Evolutionary conservation across 2,888 invertebrate genomes (phyloP).

Genomic region (Tolmerus cingulatus): DNA sequence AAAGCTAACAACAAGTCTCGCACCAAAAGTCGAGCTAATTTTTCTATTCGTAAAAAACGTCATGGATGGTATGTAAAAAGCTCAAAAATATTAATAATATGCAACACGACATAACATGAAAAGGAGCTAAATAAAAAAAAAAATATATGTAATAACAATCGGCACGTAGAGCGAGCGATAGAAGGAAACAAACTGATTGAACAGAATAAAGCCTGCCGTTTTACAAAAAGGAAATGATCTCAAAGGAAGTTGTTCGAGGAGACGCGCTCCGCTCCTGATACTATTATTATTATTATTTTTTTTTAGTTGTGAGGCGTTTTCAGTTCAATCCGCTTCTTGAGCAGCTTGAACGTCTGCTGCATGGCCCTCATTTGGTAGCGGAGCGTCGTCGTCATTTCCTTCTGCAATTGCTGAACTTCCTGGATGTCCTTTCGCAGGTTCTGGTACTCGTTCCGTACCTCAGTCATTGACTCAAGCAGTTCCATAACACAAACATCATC

Average conservation of each 20-base stretch:
- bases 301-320: constrained; percentile 60
- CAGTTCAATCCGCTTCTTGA: constrained; percentile 73
- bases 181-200: constrained; percentile 11
- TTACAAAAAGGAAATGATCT: background rate
- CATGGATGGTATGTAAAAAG: background rate
- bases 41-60: constrained; percentile 3
- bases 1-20: constrained; percentile 12
- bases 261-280: background rate
- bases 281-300: background rate
- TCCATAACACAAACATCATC: constrained; percentile 75
- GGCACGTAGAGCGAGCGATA: constrained; percentile 15
- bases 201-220: background rate
- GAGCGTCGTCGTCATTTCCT: constrained; percentile 78
- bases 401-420: constrained; percentile 81
- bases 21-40: constrained; percentile 8
- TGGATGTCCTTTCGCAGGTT: constrained; percentile 79
- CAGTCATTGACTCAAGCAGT: constrained; percentile 78
- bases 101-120: constrained; percentile 9
- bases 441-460: constrained; percentile 81
- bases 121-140: background rate
- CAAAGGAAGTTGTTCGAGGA: background rate
- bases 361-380: constrained; percentile 72
- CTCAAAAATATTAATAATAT: constrained; percentile 12
- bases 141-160: background rate
- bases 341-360: constrained; percentile 76